Percentiles rank a stretch among this genome's conserved stretches.
Conservation (phyloP, 2,888 invertebrate species). For the Melieria picta region DNA sequence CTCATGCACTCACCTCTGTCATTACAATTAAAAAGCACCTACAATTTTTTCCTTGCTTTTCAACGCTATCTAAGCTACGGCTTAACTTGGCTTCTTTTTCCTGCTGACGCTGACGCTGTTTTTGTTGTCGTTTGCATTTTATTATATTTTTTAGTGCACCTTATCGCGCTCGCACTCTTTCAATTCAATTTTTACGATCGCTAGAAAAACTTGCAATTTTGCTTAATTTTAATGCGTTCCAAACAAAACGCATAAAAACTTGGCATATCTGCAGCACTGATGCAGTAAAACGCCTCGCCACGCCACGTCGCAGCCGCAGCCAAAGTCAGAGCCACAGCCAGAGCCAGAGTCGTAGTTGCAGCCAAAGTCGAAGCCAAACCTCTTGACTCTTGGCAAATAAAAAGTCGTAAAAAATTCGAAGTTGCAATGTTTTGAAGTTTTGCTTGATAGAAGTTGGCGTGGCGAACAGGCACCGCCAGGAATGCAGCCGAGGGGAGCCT, state of each 20-base stretch:
- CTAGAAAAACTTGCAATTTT: conserved; percentile 53
- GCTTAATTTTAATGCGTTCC: conserved; percentile 60
- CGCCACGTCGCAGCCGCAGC: conserved; percentile 48
- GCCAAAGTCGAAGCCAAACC: conserved; percentile 33
- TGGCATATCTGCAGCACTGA: conserved; percentile 36
- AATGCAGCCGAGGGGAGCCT: not conserved
- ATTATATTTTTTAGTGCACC: conserved; percentile 31
- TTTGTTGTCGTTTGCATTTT: conserved; percentile 19
- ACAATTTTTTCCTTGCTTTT: conserved; percentile 6
- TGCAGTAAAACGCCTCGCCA: conserved; percentile 41
- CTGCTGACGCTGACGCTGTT: not conserved
- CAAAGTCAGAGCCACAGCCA: conserved; percentile 33
- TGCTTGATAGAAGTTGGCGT: not conserved
- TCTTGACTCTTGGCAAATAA: conserved; percentile 49
- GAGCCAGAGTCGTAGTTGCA: conserved; percentile 17
- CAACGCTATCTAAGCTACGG: conserved; percentile 11
- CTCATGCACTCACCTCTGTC: conserved; percentile 13
- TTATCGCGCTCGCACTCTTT: conserved; percentile 37
- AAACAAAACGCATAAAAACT: conserved; percentile 45
- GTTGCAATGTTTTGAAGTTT: conserved; percentile 39
- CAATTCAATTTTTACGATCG: conserved; percentile 41
- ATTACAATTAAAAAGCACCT: conserved; percentile 31
- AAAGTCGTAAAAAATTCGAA: conserved; percentile 51
- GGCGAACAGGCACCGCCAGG: not conserved
- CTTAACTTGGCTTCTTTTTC: not conserved